Base-by-base conservation (phyloP, 2,797 vertebrate genomes). In the Valencia hispanica region DNA sequence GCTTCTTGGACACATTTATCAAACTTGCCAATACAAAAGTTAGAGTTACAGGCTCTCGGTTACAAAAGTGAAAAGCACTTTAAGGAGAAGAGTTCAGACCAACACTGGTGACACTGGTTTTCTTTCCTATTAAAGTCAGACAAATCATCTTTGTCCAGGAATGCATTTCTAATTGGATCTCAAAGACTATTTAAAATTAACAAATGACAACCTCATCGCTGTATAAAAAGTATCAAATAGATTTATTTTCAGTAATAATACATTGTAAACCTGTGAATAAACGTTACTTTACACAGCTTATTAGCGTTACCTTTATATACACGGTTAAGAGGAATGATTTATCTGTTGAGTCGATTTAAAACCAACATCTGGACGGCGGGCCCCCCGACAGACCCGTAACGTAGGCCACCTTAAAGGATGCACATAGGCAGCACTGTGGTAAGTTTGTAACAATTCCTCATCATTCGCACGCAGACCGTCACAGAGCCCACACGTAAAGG, bases 11-110 rank as follows among this genome's bases (percentile, higher is more conserved):
- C 95, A 93, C 88, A 92, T 93, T 43, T 92, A 89, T 94, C 93
- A 93, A 94, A 93, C 81, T 75, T 88, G 88, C 86, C 61, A 84
- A 95, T 96, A 90, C 89, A 95, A 96, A 96, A 89, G 81, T 89
- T 68, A 74, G 50, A 76, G 70, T 70, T 72, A 69, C 47, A 87
- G 50, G 68, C 70, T 80, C 5, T 72, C 66, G 48, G 69, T 80
- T 88, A 90, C 77, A 88, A 87, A 90, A 84, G 78, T 81, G 83
- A 80, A 36, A 88, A 88, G 84, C 83, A 89, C 84, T 91, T 90
- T 55, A n/a, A 84, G 79, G 32, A 66, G 41, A 68, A 68, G 11
- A 25, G 22, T 1, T 70, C 41, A 73, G 12, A 65, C 45, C 36
- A n/a, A 72, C n/a, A 2, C 39, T 48, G 55, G 8, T 73, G 77